phyloP scores from a whole-genome alignment of 2,113 vertebrate species.

The Sphyrna mokarran region DNA sequence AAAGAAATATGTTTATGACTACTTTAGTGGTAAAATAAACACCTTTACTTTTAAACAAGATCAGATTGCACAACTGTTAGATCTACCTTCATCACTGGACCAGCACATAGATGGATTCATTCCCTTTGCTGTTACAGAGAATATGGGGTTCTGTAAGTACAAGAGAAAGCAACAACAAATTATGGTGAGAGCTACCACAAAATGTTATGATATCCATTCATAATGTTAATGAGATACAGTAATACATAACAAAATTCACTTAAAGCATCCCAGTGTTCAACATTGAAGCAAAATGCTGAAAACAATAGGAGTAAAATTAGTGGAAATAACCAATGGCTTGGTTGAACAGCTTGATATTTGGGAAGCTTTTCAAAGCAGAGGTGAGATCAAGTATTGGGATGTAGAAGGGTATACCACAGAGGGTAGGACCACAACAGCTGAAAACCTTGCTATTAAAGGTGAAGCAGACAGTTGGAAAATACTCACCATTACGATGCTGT shows the following conservation, averaged over 20 bases:
- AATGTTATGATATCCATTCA: background rate
- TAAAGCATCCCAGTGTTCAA: background rate
- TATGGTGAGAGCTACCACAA: background rate
- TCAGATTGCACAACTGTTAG: background rate
- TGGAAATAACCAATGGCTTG: background rate
- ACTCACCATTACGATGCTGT: background rate
- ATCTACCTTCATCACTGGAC: slow-evolving; percentile 17
- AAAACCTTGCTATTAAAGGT: background rate
- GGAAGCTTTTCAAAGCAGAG: background rate
- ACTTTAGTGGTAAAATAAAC: background rate
- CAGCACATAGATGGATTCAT: background rate
- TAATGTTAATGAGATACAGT: background rate
- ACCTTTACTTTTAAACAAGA: background rate
- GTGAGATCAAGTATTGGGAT: background rate
- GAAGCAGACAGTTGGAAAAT: background rate
- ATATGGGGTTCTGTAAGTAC: background rate
- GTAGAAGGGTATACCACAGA: background rate
- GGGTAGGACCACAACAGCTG: background rate
- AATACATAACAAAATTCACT: background rate
- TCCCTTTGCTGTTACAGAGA: background rate
- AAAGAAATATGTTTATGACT: background rate
- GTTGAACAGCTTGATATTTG: too few species aligned
- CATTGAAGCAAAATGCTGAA: background rate
- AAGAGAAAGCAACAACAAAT: background rate
- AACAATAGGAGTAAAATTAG: background rate